Evolutionary conservation across 2,113 vertebrate species (phyloP).

Genomic region (Petrocephalus zakoni): DNA sequence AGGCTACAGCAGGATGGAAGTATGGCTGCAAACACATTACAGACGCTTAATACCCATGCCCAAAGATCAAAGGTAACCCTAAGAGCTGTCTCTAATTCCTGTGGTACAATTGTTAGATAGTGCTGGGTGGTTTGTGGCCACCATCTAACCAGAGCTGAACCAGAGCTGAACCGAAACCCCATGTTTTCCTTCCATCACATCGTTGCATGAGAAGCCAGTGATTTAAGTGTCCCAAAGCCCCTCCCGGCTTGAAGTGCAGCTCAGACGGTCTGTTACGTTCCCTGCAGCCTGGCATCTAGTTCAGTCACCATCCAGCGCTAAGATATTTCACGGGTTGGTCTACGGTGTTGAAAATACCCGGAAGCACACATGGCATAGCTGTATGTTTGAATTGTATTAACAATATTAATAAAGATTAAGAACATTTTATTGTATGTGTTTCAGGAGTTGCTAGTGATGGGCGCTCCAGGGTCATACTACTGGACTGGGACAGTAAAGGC

Average conservation of each 20-base stretch:
- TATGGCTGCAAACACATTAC: not conserved
- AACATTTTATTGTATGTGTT: conserved; percentile 20
- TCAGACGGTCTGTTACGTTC: not conserved
- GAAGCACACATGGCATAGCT: not conserved
- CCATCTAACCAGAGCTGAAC: conserved; percentile 52
- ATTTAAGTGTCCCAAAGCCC: not conserved
- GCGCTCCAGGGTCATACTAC: conserved; percentile 93
- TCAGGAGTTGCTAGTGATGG: conserved; percentile 94
- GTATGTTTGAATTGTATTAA: not conserved
- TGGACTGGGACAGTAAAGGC: conserved; percentile 97
- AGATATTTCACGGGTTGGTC: not conserved
- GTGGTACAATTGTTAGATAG: conserved; percentile 49
- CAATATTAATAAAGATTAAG: not conserved
- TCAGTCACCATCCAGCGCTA: not conserved
- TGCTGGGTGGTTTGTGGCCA: conserved; percentile 50
- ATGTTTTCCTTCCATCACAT: conserved; percentile 8
- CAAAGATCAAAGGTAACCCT: conserved; percentile 41
- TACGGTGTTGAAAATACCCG: not conserved
- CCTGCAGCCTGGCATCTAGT: not conserved
- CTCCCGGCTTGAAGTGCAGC: not conserved
- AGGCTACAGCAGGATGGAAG: not conserved
- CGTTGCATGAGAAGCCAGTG: not conserved
- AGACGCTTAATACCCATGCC: conserved; percentile 27
- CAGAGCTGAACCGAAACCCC: conserved; percentile 37
- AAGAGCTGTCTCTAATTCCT: conserved; percentile 30